Evolutionary conservation across 2,888 invertebrate genomes (phyloP).

Genomic region (Stenchaetothrips biformis): DNA sequence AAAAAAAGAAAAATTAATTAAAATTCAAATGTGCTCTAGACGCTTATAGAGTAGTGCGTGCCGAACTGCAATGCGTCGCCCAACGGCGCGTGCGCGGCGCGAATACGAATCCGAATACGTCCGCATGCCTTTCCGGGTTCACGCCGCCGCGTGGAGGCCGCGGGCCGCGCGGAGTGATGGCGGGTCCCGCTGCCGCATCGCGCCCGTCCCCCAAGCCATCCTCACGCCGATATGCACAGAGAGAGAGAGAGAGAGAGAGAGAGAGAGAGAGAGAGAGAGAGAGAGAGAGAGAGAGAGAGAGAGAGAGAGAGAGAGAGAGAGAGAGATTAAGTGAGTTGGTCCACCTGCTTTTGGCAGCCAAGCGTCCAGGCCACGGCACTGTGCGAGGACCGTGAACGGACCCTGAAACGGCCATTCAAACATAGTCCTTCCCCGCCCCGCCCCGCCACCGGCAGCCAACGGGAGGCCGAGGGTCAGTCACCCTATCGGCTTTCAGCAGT

Average conservation of each 20-base stretch:
- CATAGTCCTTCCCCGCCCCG: too few species aligned
- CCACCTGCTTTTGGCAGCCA: background rate
- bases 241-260: too few species aligned
- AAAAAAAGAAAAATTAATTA: slow-evolving; percentile 37
- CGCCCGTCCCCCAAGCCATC: background rate
- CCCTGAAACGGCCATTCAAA: background rate
- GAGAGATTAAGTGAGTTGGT: background rate
- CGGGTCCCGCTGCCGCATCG: too few species aligned
- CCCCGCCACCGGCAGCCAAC: too few species aligned
- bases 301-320: background rate
- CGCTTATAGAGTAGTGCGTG: too few species aligned
- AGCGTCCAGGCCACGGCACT: background rate
- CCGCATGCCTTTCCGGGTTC: background rate
- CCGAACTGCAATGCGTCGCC: too few species aligned
- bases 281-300: background rate
- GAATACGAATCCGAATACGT: background rate
- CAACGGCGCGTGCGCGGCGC: background rate
- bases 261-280: background rate
- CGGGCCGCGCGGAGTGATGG: too few species aligned
- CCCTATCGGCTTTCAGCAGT: too few species aligned
- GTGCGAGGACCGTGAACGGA: background rate
- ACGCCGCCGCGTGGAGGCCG: too few species aligned
- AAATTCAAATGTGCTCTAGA: too few species aligned
- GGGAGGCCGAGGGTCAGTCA: too few species aligned
- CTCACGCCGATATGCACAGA: background rate